A percentile compares a stretch with the other conserved stretches of the same genome.
Evolutionary conservation across 2,888 invertebrate species (phyloP).

Genomic region (Mesorhabditis belari): DNA sequence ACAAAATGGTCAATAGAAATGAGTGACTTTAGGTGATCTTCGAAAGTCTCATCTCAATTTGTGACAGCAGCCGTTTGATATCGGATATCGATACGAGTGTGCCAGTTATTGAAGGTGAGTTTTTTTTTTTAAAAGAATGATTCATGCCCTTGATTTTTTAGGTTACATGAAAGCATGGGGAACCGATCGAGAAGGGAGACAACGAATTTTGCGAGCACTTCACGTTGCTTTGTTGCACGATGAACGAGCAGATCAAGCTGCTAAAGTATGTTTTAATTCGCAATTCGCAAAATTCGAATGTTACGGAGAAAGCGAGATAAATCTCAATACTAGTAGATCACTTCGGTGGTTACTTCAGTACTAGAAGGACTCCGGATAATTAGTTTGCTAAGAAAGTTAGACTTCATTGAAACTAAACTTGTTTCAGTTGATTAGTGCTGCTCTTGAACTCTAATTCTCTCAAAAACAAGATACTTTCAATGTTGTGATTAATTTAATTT

Average conservation of each 20-base stretch:
- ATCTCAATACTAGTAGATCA: neutral
- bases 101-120: neutral
- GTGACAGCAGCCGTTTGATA: conserved; percentile 16
- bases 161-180: conserved; percentile 28
- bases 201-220: conserved; percentile 35
- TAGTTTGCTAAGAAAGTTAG: neutral
- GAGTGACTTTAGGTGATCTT: neutral
- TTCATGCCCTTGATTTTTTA: neutral
- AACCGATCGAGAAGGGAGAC: conserved; percentile 25
- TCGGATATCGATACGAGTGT: neutral
- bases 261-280: conserved; percentile 24
- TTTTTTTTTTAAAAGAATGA: neutral
- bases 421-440: neutral
- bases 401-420: neutral
- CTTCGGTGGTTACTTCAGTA: neutral
- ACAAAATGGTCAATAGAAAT: too few relatives aligned
- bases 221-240: conserved; percentile 57
- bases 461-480: neutral
- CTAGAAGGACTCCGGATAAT: neutral
- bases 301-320: neutral
- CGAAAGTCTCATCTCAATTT: conserved; percentile 8
- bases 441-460: neutral
- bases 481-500: neutral
- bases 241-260: conserved; percentile 60
- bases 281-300: neutral